Conservation (phyloP, 2,113 vertebrate species). For the Puntigrus tetrazona region DNA sequence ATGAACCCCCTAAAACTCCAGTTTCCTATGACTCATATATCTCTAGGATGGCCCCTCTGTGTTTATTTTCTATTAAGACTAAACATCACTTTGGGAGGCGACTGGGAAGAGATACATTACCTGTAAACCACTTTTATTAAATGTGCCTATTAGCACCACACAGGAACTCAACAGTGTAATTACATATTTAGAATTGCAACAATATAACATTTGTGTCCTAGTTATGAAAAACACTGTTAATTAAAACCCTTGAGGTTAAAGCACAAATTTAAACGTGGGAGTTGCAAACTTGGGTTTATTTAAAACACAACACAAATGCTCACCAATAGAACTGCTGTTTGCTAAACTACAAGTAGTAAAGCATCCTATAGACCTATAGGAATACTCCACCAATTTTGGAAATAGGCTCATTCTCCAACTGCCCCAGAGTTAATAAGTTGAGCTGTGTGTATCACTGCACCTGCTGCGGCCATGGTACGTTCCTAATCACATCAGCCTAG, state of each 20-base stretch:
- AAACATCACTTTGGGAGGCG: background rate
- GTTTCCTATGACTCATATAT: no score
- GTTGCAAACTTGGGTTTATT: background rate
- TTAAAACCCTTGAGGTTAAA: background rate
- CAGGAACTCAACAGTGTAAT: constrained; percentile 61
- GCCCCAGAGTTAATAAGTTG: no score
- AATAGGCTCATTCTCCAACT: no score
- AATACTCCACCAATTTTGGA: no score
- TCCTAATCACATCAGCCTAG: no score
- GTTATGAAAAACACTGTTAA: background rate
- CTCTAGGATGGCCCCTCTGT: background rate
- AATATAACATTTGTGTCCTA: background rate
- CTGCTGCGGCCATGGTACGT: no score
- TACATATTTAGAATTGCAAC: constrained; percentile 71
- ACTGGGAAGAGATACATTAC: background rate
- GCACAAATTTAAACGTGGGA: background rate
- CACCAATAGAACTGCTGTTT: background rate
- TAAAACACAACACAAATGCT: background rate
- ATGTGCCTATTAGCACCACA: constrained; percentile 56
- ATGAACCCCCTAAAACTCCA: background rate
- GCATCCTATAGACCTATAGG: no score
- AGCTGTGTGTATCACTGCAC: no score
- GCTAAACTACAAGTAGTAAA: background rate
- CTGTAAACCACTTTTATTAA: background rate
- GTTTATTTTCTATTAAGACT: background rate